Percentiles rank a stretch among this genome's conserved stretches.
Evolutionary conservation across 64 coral and sea anemone genomes (phyloP).

Genomic region (Montipora capricornis): DNA sequence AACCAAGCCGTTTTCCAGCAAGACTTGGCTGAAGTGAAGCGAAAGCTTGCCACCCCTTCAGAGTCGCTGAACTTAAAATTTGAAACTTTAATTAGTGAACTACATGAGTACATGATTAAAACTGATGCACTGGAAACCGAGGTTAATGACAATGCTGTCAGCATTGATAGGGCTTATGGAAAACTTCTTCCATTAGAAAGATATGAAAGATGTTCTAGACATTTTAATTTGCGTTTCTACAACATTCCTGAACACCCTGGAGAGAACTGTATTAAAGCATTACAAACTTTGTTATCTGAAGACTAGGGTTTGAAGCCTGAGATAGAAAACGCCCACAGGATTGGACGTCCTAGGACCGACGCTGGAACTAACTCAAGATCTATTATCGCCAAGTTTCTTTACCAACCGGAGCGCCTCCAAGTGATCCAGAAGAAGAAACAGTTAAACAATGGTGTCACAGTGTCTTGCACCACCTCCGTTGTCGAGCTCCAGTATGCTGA

Average conservation of each 20-base stretch:
- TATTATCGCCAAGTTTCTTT: neutral
- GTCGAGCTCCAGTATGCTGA: no score
- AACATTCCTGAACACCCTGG: neutral
- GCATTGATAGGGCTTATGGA: no score
- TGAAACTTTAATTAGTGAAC: no score
- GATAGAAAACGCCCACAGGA: conserved; percentile 11
- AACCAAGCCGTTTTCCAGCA: no score
- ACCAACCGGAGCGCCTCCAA: no score
- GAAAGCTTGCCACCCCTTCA: no score
- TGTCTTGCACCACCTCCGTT: neutral
- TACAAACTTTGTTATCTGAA: neutral
- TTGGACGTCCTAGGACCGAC: neutral
- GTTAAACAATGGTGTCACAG: neutral
- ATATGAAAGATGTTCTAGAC: neutral
- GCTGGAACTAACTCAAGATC: conserved; percentile 12
- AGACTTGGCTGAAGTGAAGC: no score
- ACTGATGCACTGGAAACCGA: no score
- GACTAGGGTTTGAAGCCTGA: conserved; percentile 1
- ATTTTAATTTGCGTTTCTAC: conserved; percentile 29
- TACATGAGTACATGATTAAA: no score
- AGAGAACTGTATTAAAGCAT: neutral
- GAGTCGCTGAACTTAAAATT: no score
- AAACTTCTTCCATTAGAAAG: neutral
- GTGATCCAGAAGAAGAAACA: neutral
- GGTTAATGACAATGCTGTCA: no score